Base-by-base conservation (phyloP, 2,888 invertebrate genomes). In the Drosophila mettleri region DNA sequence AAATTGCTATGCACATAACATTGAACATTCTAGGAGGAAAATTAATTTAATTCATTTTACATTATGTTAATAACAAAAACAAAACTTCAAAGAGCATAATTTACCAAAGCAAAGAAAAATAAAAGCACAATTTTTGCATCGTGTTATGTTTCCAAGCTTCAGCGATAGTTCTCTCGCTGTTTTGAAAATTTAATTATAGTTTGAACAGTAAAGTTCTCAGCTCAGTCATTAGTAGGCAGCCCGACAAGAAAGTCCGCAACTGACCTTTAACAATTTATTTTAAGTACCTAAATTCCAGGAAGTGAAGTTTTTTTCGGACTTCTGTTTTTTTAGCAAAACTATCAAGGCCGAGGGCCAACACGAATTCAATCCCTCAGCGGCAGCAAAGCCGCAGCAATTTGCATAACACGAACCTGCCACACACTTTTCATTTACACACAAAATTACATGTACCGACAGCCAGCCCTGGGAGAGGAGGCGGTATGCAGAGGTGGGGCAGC, bases 401-500 rank as follows among this genome's bases (percentile, higher is more conserved):
- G 86, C 88, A 82, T 88, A 85, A 71, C 86, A 82, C 68, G 79
- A 85, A 67, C 61, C 34, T 51, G 63, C 61, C 80, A 45, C 55
- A 58, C 88, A 82, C 71, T 87, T 78, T 87, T 74, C 81, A 84
- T 74, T 82, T 84, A 85, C 81, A 84, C 80, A 67, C 69, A 59
- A 69, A 81, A 80, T 87, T 81, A 85, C 70, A 81, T 51, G 74
- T 63, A 58, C 55, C 41, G 59, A 51, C 72, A 57, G 58, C 54
- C 46, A 22, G 48, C 12, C 18, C n/a, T n/a, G n/a, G n/a, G n/a
- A 5, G 43, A 7, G 20, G 14, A 16, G 48, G 6, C n/a, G 1
- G 31, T 1, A n/a, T 10, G 20, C 9, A 16, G 8, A 8, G 16
- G 5, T 8, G 24, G n/a, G 3, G 45, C 18, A 48, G 52, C 43